These are phyloP conservation scores for Rhinichthys osculus DNA, from an alignment of 2,797 vertebrate species.

Conservation along the genomic window DNA sequence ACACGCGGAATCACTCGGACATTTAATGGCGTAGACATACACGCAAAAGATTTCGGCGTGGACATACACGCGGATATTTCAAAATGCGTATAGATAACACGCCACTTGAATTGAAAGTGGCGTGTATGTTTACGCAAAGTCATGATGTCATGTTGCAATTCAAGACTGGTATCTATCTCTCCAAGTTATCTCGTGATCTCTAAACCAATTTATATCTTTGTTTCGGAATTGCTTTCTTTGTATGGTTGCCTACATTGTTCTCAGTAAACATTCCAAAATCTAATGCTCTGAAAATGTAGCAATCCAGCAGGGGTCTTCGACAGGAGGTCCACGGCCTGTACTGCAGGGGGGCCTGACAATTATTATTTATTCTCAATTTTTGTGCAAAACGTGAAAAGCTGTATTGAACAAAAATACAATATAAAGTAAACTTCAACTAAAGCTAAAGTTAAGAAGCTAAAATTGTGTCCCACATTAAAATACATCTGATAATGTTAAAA, in stretches of 20 bases:
- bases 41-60: no score
- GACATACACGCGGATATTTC: no score
- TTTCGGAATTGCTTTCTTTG: neutral
- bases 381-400: neutral
- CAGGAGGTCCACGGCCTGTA: neutral
- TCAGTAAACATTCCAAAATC: neutral
- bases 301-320: neutral
- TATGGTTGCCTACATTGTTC: neutral
- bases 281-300: neutral
- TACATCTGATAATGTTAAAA: neutral
- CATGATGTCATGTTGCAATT: no score
- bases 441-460: neutral
- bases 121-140: no score
- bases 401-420: neutral
- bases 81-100: no score
- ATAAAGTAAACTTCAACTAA: neutral
- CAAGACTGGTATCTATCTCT: neutral
- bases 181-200: neutral
- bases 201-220: slow-evolving; percentile 12
- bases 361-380: neutral
- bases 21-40: no score
- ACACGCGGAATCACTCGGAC: no score
- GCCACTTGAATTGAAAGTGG: no score
- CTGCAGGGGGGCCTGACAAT: neutral
- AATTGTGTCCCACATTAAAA: neutral